Percentiles rank a stretch among this genome's conserved stretches.
Conservation (phyloP, 2,888 invertebrate genomes). For the Actias luna region DNA sequence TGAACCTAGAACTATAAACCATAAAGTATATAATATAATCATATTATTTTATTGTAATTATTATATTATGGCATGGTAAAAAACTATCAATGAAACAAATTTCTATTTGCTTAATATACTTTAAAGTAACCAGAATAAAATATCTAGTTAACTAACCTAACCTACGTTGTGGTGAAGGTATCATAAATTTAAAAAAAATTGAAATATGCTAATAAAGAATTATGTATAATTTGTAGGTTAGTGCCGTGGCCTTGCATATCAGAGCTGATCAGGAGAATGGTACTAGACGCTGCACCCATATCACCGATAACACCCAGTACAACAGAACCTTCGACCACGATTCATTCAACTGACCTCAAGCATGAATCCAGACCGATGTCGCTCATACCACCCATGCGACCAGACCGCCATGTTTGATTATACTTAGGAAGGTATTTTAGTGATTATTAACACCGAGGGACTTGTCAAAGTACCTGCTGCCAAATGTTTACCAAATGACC, state of each 20-base stretch:
- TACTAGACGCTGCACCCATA: constrained; percentile 85
- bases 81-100: background rate
- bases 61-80: background rate
- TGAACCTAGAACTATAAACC: too few relatives aligned
- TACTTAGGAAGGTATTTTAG: background rate
- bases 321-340: constrained; percentile 18
- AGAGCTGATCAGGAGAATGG: constrained; percentile 84
- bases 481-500: background rate
- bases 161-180: background rate
- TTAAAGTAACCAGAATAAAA: background rate
- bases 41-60: background rate
- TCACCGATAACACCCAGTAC: constrained; percentile 21
- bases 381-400: constrained; percentile 61
- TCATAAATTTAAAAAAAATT: background rate
- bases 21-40: too few relatives aligned
- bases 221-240: constrained; percentile 76
- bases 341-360: constrained; percentile 34
- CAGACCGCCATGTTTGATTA: constrained; percentile 53
- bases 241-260: constrained; percentile 87
- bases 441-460: background rate
- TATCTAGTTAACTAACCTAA: background rate
- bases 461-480: constrained; percentile 11
- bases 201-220: background rate
- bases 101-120: background rate
- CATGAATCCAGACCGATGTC: constrained; percentile 62